Percentiles rank a stretch among this genome's conserved stretches.
Evolutionary conservation across 2,888 invertebrate genomes (phyloP).

Genomic region (Callimorpha dominula): DNA sequence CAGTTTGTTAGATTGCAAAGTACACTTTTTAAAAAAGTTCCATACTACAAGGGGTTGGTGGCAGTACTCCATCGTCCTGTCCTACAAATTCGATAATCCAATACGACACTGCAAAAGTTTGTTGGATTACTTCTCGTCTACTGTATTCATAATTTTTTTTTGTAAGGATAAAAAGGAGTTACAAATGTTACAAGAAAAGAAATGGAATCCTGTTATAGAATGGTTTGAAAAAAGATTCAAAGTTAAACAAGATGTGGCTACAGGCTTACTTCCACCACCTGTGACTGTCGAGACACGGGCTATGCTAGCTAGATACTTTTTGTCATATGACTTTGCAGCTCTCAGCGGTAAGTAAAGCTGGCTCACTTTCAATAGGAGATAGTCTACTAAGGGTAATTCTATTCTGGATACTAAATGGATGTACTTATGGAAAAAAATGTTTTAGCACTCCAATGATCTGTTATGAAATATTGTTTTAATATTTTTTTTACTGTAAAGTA

Average conservation of each 20-base stretch:
- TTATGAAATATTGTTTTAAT: too few species aligned
- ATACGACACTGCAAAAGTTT: too few species aligned
- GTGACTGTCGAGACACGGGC: constrained; percentile 89
- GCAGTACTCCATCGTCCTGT: too few species aligned
- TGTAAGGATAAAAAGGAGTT: constrained; percentile 92
- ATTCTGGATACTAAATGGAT: too few species aligned
- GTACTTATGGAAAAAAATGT: too few species aligned
- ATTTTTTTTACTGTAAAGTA: too few species aligned
- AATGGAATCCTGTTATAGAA: constrained; percentile 96
- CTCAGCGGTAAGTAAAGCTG: constrained; percentile 90
- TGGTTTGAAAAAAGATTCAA: constrained; percentile 95
- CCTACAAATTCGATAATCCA: too few species aligned
- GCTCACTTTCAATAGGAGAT: background rate
- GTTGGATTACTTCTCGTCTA: too few species aligned
- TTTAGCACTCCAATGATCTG: too few species aligned
- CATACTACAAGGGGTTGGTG: too few species aligned
- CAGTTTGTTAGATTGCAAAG: too few species aligned
- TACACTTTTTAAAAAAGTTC: too few species aligned
- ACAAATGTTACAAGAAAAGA: constrained; percentile 90
- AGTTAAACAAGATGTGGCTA: constrained; percentile 90
- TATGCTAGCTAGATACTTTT: constrained; percentile 90
- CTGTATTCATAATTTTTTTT: background rate
- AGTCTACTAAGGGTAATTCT: background rate
- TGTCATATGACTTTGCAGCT: constrained; percentile 93
- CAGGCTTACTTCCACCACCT: constrained; percentile 89